phyloP scores from a whole-genome alignment of 2,797 vertebrate genomes.

The Microchirus variegatus region DNA sequence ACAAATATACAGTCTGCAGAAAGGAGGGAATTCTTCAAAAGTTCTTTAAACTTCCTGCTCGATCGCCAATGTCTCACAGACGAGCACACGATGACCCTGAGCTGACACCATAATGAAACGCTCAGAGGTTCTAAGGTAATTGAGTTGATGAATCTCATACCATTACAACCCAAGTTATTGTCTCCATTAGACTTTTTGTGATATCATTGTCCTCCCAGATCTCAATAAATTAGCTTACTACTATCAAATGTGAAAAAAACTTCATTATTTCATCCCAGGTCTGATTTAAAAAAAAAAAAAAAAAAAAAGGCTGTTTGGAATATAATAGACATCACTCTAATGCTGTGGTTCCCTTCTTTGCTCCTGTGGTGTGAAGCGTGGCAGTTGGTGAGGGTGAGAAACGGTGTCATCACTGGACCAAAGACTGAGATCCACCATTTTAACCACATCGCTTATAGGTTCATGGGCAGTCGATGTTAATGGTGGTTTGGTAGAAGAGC shows the following conservation, averaged over 20 bases:
- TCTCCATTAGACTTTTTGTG: neutral
- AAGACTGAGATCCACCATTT: constrained; percentile 51
- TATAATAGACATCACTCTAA: constrained; percentile 66
- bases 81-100: no score
- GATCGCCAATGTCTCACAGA: no score
- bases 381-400: constrained; percentile 1
- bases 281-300: constrained; percentile 58
- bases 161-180: neutral
- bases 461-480: constrained; percentile 51
- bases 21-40: no score
- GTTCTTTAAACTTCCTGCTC: no score
- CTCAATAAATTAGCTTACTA: neutral
- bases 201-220: neutral
- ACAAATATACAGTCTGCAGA: no score
- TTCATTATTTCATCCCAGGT: constrained; percentile 60
- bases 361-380: constrained; percentile 30
- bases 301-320: constrained; percentile 63
- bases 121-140: no score
- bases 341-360: constrained; percentile 61
- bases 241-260: neutral
- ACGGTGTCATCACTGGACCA: constrained; percentile 47
- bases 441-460: constrained; percentile 68
- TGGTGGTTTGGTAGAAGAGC: constrained; percentile 43
- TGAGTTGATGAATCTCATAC: neutral
- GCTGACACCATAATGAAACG: no score